Evolutionary conservation across 2,888 invertebrate genomes (phyloP).

Genomic region (Microctonus brassicae): DNA sequence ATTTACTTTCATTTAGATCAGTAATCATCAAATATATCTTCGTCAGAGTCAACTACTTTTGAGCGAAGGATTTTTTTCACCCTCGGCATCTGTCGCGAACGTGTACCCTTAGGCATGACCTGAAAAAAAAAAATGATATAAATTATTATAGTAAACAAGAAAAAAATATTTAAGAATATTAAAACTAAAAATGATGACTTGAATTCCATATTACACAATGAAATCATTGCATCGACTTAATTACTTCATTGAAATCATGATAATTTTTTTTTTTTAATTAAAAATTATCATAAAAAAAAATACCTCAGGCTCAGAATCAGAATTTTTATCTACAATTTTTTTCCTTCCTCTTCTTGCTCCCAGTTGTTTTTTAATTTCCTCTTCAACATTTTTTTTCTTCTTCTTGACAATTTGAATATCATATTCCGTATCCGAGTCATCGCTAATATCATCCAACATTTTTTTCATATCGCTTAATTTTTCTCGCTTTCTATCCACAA

Average conservation of each 20-base stretch:
- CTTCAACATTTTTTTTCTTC: constrained; percentile 44
- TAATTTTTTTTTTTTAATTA: neutral
- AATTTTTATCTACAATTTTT: constrained; percentile 33
- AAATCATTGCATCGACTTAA: no score
- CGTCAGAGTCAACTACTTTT: constrained; percentile 48
- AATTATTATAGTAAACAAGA: neutral
- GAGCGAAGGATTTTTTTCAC: constrained; percentile 4
- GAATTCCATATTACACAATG: no score
- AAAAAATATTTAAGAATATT: no score
- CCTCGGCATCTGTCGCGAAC: constrained; percentile 45
- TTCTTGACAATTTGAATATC: constrained; percentile 62
- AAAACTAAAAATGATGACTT: no score
- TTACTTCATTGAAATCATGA: no score
- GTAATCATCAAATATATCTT: constrained; percentile 56
- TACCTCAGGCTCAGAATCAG: constrained; percentile 58
- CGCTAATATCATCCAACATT: constrained; percentile 53
- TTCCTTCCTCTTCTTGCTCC: constrained; percentile 39
- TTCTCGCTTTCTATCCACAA: constrained; percentile 59
- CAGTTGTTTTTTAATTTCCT: constrained; percentile 7
- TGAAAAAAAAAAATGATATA: constrained; percentile 34
- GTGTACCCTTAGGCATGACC: constrained; percentile 54
- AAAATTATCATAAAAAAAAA: no score
- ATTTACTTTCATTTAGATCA: constrained; percentile 14
- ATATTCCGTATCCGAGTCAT: constrained; percentile 60
- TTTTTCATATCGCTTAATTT: constrained; percentile 53